Evolutionary conservation across 1,140 invertebrate species (phyloP).

Genomic region (Calosoma granatense): DNA sequence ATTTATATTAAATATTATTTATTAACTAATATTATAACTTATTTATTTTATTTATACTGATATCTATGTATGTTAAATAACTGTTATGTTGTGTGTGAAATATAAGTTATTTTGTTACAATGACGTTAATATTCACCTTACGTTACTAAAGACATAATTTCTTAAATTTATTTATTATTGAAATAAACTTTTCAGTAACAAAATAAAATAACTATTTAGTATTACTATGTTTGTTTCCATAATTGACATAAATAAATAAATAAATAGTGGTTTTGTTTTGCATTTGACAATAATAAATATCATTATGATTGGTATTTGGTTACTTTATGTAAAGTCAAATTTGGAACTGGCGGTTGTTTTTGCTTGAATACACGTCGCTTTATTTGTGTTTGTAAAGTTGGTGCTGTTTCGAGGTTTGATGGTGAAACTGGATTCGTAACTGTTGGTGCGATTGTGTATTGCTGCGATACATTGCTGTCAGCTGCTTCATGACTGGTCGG

Average conservation of each 20-base stretch:
- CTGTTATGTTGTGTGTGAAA: not conserved
- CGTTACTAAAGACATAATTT: no score
- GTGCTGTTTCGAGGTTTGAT: not conserved
- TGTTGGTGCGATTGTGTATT: not conserved
- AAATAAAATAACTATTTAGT: no score
- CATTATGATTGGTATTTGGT: not conserved
- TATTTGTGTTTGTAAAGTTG: not conserved
- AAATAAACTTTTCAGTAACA: no score
- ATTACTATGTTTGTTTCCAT: no score
- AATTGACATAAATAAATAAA: not conserved
- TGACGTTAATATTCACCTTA: no score
- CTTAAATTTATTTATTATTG: no score
- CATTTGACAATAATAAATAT: not conserved
- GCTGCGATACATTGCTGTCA: not conserved
- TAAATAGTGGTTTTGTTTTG: not conserved
- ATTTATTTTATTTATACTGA: slow-evolving; percentile 7
- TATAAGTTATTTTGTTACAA: not conserved
- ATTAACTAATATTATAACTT: not conserved
- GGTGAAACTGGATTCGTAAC: no score
- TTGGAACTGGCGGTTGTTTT: not conserved
- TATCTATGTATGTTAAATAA: slow-evolving; percentile 10
- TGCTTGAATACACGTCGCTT: not conserved
- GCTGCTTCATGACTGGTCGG: not conserved
- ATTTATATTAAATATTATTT: not conserved
- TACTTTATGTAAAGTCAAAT: not conserved